Conservation (phyloP, 2,113 vertebrate genomes). For the Hassar affinis region DNA sequence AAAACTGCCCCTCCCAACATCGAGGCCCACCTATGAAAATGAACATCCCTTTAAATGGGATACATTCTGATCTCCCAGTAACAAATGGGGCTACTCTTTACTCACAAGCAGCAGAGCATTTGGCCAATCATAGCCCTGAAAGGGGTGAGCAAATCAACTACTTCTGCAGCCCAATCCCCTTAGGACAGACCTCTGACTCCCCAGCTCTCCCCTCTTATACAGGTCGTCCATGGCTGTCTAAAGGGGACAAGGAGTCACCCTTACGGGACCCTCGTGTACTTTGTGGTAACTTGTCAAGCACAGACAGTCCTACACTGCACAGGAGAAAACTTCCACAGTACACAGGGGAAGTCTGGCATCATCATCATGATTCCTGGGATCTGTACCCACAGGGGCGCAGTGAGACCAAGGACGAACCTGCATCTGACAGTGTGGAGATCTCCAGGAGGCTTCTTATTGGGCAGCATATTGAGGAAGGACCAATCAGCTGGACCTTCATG, state of each 20-base stretch:
- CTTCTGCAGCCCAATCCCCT: slow-evolving; percentile 6
- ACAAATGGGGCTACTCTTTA: slow-evolving; percentile 49
- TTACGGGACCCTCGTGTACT: slow-evolving; percentile 68
- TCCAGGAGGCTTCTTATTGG: slow-evolving; percentile 64
- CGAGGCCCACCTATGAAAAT: slow-evolving; percentile 64
- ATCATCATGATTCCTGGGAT: slow-evolving; percentile 58
- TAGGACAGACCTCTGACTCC: slow-evolving; percentile 51
- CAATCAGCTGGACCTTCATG: slow-evolving; percentile 70
- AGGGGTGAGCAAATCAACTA: neutral
- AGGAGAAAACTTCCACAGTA: slow-evolving; percentile 69
- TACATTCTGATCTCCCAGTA: slow-evolving; percentile 56
- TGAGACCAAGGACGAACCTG: slow-evolving; percentile 47
- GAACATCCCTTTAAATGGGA: slow-evolving; percentile 75
- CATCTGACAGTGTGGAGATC: slow-evolving; percentile 61
- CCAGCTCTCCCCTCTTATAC: slow-evolving; percentile 64
- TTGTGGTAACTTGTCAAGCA: slow-evolving; percentile 58
- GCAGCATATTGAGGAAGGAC: slow-evolving; percentile 63
- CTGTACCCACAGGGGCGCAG: slow-evolving; percentile 42
- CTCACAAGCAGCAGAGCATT: slow-evolving; percentile 48
- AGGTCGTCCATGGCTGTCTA: slow-evolving; percentile 60
- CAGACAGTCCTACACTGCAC: slow-evolving; percentile 70
- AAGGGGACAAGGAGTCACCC: slow-evolving; percentile 67
- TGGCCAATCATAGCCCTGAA: slow-evolving; percentile 24
- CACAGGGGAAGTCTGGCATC: slow-evolving; percentile 51
- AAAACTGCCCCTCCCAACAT: slow-evolving; percentile 44